Evolutionary conservation across 2,113 vertebrate species (phyloP).

Genomic region (Ptyas mucosa): DNA sequence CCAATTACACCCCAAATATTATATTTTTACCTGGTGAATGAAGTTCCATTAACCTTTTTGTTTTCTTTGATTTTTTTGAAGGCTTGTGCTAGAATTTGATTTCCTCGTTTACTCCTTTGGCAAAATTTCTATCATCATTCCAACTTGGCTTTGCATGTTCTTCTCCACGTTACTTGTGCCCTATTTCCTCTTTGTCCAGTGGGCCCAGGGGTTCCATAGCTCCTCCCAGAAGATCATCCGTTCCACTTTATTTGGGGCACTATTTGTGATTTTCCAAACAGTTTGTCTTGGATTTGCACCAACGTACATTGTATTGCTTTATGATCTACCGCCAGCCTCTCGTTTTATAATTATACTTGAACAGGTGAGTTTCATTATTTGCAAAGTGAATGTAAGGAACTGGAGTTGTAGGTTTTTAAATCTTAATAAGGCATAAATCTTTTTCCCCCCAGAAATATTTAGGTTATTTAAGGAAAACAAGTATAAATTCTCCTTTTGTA

Average conservation of each 20-base stretch:
- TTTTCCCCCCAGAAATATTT: neutral
- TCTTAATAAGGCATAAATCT: neutral
- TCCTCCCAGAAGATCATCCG: conserved; percentile 62
- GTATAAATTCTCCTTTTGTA: neutral
- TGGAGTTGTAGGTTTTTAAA: neutral
- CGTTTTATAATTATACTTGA: conserved; percentile 86
- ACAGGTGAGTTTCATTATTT: conserved; percentile 74
- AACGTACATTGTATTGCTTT: conserved; percentile 76
- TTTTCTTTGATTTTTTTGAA: conserved; percentile 55
- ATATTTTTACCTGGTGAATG: neutral
- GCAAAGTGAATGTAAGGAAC: neutral
- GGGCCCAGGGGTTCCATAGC: conserved; percentile 77
- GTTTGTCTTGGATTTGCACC: conserved; percentile 80
- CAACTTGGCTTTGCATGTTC: conserved; percentile 90
- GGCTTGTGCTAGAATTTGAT: conserved; percentile 90
- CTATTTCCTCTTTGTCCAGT: conserved; percentile 79
- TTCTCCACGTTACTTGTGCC: conserved; percentile 79
- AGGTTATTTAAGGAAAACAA: neutral
- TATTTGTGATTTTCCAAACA: conserved; percentile 81
- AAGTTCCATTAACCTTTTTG: neutral
- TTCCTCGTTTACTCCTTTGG: conserved; percentile 89
- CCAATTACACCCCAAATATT: neutral
- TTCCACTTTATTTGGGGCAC: conserved; percentile 68
- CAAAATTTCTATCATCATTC: conserved; percentile 79
- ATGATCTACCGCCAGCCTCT: conserved; percentile 86